Evolutionary conservation across 1,140 invertebrate species (phyloP), one percentile per base, ranked within the genome.

Genomic region (Drosophila lowei): DNA sequence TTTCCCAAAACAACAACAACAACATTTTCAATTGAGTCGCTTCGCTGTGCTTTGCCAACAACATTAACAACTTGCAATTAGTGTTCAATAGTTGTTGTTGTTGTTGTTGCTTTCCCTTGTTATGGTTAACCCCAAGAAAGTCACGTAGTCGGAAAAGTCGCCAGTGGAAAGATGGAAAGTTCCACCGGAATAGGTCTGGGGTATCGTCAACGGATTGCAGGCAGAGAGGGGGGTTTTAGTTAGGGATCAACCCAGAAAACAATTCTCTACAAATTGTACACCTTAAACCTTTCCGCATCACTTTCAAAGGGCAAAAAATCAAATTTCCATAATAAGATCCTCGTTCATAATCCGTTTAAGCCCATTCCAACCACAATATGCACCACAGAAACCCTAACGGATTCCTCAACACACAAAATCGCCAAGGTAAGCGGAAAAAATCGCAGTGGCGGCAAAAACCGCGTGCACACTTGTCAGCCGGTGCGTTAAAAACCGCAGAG

Each of bases 1-100:
- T 81, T 70, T 65, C 62, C 50, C 1, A 38, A 38, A 13, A 38
- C 3, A 38, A 38, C 4, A 38, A 38, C 3, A 38, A 4, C 2
- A 38, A 75, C 55, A 88, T 74, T 86, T 81, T 86, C 81, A 86
- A 88, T 88, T 86, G 81, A 86, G 70, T 86, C 72, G 78, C 63
- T 46, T 38, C 62, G 68, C 67, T 77, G 54, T 68, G 66, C 52
- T 68, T 68, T 42, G 63, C 64, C 67, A 80, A 38, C 34, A 38
- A 64, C 78, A 83, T 83, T 83, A 81, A 83, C 74, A 83, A 78
- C 59, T 83, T 47, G 60, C 74, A 81, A 81, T 83, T 78, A 83
- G 79, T 83, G 63, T 77, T 18, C 42, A 38, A 38, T 65, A 64
- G 63, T 65, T 64, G 67, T 57, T 78, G 60, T 6, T 23, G 23